Percentiles rank a stretch among this genome's conserved stretches.
phyloP scores from a whole-genome alignment of 2,888 invertebrate genomes.

The Athalia circularis region DNA sequence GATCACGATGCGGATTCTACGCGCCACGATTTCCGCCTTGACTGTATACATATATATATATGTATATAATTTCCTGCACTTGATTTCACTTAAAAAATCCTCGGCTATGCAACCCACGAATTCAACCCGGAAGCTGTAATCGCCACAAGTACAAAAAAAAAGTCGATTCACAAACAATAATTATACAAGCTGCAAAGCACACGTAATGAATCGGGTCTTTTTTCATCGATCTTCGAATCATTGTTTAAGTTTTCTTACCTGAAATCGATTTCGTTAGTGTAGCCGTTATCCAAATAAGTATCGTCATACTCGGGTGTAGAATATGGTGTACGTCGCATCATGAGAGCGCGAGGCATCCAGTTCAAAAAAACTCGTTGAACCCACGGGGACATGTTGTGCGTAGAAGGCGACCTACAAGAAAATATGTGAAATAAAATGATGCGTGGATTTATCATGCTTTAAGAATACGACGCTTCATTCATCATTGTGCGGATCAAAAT shows the following conservation, averaged over 20 bases:
- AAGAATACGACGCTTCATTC: neutral
- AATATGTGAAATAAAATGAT: neutral
- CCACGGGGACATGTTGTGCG: conserved; percentile 95
- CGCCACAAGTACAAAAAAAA: too few relatives aligned
- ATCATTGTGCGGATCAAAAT: neutral
- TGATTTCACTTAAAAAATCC: neutral
- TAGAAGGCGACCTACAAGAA: conserved; percentile 86
- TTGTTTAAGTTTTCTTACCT: conserved; percentile 76
- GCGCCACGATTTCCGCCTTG: neutral
- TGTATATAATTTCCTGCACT: conserved; percentile 22
- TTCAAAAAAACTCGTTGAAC: conserved; percentile 93
- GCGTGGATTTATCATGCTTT: too few relatives aligned
- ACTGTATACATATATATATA: neutral
- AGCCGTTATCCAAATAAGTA: conserved; percentile 85
- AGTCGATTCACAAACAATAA: too few relatives aligned
- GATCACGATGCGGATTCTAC: conserved; percentile 6
- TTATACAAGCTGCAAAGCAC: too few relatives aligned
- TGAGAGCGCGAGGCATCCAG: conserved; percentile 91
- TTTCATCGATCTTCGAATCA: neutral
- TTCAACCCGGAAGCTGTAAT: neutral
- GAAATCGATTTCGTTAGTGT: conserved; percentile 88
- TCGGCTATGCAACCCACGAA: neutral
- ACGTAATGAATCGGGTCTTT: neutral
- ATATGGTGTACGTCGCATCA: conserved; percentile 94
- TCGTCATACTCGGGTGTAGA: conserved; percentile 90